Evolutionary conservation across 1,140 invertebrate genomes (phyloP).

Genomic region (Atta texana): DNA sequence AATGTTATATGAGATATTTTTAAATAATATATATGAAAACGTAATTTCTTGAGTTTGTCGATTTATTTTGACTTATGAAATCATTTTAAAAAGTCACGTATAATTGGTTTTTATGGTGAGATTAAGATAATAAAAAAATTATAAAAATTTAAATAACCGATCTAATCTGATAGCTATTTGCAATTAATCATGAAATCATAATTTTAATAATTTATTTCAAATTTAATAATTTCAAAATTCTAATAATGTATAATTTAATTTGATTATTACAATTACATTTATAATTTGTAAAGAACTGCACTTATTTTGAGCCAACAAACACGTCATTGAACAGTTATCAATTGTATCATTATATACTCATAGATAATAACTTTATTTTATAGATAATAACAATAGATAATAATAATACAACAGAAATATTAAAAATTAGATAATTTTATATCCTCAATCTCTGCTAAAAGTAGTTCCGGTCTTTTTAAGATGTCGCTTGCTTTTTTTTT

Average conservation of each 20-base stretch:
- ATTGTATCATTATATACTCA: no score
- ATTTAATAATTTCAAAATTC: background rate
- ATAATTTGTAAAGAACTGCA: background rate
- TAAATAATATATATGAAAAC: slow-evolving; percentile 11
- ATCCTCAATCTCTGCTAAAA: no score
- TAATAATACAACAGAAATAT: no score
- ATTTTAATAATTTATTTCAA: background rate
- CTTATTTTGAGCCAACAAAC: no score
- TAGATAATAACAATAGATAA: no score
- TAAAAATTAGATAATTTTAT: no score
- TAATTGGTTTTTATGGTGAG: background rate
- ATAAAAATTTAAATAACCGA: background rate
- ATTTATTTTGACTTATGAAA: slow-evolving; percentile 34
- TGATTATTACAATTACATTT: no score
- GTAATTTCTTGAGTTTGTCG: slow-evolving; percentile 27
- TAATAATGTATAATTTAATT: no score
- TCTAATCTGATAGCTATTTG: background rate
- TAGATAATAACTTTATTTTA: no score
- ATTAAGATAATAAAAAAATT: background rate
- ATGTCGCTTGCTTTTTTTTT: no score
- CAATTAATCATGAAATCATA: background rate
- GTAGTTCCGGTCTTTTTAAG: no score
- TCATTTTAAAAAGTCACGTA: background rate
- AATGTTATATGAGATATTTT: slow-evolving; percentile 52
- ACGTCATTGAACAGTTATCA: no score